Conservation (phyloP, 2,113 vertebrate species). For the Scolopax mira region DNA sequence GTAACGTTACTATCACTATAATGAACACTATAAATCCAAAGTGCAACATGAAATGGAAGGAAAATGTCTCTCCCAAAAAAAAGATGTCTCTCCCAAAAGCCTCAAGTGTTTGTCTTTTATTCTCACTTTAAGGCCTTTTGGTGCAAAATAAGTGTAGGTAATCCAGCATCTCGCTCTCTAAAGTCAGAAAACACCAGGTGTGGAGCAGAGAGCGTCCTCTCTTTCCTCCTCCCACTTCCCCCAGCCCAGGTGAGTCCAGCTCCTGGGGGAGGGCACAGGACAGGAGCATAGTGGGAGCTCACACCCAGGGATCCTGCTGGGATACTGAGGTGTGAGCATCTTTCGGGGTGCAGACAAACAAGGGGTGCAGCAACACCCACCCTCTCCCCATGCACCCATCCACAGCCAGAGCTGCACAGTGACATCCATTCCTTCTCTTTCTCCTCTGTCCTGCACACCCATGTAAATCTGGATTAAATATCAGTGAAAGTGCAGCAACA, state of each 20-base stretch:
- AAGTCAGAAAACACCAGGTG: neutral
- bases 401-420: neutral
- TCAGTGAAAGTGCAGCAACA: neutral
- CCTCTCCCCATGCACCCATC: accelerated
- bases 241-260: accelerated
- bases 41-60: neutral
- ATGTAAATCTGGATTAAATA: neutral
- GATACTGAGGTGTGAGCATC: accelerated
- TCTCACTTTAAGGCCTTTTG: neutral
- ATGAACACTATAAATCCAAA: neutral
- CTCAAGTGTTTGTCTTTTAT: neutral
- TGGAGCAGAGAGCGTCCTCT: neutral
- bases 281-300: neutral
- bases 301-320: neutral
- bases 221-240: neutral
- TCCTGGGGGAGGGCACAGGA: neutral
- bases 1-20: neutral
- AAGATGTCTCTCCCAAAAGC: neutral
- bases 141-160: neutral
- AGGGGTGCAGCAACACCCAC: neutral
- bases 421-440: neutral
- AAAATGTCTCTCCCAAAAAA: neutral
- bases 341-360: accelerated
- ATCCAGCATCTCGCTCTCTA: neutral
- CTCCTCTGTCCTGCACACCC: neutral